Conservation (phyloP, 2,113 vertebrate species). For the Bubo scandiacus region DNA sequence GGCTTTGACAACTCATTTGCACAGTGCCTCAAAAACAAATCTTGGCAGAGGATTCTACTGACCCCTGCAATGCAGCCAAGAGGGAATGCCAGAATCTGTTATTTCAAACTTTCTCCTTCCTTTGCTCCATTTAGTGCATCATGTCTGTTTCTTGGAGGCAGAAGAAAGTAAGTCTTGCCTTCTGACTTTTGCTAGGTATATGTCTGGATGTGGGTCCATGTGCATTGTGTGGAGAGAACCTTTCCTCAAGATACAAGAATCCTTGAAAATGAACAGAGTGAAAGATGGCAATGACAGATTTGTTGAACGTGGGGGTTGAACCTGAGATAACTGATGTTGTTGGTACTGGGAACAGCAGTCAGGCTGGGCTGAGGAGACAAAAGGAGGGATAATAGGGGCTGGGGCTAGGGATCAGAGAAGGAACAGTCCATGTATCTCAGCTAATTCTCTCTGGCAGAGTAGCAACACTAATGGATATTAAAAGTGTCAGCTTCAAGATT, state of each 20-base stretch:
- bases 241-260: background rate
- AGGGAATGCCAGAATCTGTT: background rate
- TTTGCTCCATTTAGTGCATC: background rate
- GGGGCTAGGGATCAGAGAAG: background rate
- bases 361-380: background rate
- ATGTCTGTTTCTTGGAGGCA: background rate
- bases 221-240: background rate
- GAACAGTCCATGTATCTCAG: conserved; percentile 1
- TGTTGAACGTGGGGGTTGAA: background rate
- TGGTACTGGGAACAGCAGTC: background rate
- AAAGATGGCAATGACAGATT: background rate
- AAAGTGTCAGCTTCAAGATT: conserved; percentile 44
- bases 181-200: background rate
- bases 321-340: background rate
- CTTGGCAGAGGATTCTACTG: conserved; percentile 26
- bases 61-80: background rate
- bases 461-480: conserved; percentile 24
- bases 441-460: conserved; percentile 34
- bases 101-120: background rate
- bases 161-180: background rate
- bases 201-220: background rate
- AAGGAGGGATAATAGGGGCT: background rate
- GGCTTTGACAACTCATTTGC: conserved; percentile 11
- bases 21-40: background rate
- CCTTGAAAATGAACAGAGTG: background rate